Evolutionary conservation across 2,888 invertebrate genomes (phyloP).

Genomic region (Allolobophora icterica): DNA sequence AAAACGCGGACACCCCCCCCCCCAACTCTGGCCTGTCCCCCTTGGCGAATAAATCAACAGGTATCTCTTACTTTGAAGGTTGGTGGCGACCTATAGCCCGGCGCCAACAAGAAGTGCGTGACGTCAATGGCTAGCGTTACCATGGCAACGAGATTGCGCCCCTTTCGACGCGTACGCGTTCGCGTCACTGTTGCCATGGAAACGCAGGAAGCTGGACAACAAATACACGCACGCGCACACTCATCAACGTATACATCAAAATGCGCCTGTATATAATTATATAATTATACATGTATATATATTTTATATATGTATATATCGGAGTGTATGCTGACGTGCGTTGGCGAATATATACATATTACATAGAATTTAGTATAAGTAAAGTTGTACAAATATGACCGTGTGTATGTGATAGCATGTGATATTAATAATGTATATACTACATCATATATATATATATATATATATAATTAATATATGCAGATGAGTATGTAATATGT

Average conservation of each 20-base stretch:
- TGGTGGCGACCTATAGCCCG: background rate
- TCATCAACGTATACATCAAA: too few relatives aligned
- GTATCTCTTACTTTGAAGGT: background rate
- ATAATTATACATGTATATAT: background rate
- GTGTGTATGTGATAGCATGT: too few relatives aligned
- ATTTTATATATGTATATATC: background rate
- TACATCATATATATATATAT: too few relatives aligned
- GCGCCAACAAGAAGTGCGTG: background rate
- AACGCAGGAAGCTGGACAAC: background rate
- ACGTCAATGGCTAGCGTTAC: background rate
- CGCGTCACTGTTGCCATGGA: background rate
- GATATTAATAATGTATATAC: too few relatives aligned
- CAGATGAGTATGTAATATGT: too few relatives aligned
- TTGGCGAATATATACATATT: too few relatives aligned
- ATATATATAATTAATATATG: too few relatives aligned
- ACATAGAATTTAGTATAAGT: too few relatives aligned
- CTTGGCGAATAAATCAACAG: background rate
- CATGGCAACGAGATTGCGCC: background rate
- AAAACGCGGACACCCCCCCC: too few relatives aligned
- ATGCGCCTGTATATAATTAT: background rate
- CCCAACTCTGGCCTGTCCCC: background rate
- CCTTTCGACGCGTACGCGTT: background rate
- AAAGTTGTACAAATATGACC: too few relatives aligned
- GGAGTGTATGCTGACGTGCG: too few relatives aligned
- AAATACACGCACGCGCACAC: background rate